Percentiles rank a stretch among this genome's conserved stretches.
These are phyloP conservation scores for Erebia aethiops DNA, from an alignment of 2,888 invertebrate species.

Conservation along the genomic window DNA sequence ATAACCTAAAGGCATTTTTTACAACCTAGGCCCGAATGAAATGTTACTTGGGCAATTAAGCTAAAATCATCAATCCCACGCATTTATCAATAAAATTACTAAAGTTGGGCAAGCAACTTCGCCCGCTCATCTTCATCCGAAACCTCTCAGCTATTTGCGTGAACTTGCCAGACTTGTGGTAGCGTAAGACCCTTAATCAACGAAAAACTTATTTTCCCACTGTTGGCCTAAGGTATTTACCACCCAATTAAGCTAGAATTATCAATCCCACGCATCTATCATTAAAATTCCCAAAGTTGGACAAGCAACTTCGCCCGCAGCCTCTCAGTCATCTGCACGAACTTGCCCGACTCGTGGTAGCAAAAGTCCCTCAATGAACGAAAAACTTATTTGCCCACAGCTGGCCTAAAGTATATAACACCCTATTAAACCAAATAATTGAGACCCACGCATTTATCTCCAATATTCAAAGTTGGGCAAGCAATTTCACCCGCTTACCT, in stretches of 20 bases:
- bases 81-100: background rate
- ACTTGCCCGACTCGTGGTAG: background rate
- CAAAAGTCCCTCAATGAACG: constrained; percentile 86
- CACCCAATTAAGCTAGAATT: background rate
- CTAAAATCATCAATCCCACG: background rate
- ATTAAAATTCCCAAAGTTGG: background rate
- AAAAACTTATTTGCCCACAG: background rate
- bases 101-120: background rate
- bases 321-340: background rate
- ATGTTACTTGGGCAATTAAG: too few relatives aligned
- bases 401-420: background rate
- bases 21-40: too few relatives aligned
- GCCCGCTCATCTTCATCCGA: constrained; percentile 89
- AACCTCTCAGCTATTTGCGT: background rate
- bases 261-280: background rate
- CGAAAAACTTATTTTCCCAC: background rate
- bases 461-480: background rate
- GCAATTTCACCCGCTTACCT: constrained; percentile 77
- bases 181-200: constrained; percentile 86
- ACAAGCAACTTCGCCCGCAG: constrained; percentile 87
- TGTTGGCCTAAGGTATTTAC: background rate
- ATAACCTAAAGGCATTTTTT: too few relatives aligned
- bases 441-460: background rate
- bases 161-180: background rate
- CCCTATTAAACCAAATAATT: background rate